Evolutionary conservation across 2,888 invertebrate genomes (phyloP).

Genomic region (Pediacus dermestoides): DNA sequence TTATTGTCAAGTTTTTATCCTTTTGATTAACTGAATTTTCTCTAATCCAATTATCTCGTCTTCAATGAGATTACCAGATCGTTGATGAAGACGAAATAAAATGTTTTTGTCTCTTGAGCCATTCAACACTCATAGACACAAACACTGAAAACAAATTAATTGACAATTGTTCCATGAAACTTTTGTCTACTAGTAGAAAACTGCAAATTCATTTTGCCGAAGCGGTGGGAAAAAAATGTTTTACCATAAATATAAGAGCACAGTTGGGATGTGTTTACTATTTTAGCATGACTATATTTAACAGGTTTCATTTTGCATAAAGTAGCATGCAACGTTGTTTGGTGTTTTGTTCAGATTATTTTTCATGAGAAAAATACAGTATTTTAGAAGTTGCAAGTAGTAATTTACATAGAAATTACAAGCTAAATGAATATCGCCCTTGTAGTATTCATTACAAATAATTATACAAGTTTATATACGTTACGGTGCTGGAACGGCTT

Average conservation of each 20-base stretch:
- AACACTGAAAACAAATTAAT: too few relatives aligned
- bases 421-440: constrained; percentile 23
- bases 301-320: constrained; percentile 12
- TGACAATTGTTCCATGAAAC: too few relatives aligned
- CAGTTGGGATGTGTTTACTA: too few relatives aligned
- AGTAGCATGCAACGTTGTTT: constrained; percentile 20
- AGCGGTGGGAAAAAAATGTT: too few relatives aligned
- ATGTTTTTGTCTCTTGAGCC: too few relatives aligned
- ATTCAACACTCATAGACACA: too few relatives aligned
- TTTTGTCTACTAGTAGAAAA: too few relatives aligned
- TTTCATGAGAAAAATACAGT: constrained; percentile 20
- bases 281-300: constrained; percentile 17
- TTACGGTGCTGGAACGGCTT: too few relatives aligned
- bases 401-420: constrained; percentile 28
- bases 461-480: constrained; percentile 23
- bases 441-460: constrained; percentile 25
- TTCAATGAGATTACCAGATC: constrained; percentile 4
- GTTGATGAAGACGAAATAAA: background rate
- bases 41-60: constrained; percentile 4
- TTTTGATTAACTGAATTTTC: constrained; percentile 6
- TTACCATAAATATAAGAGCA: too few relatives aligned
- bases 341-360: constrained; percentile 14
- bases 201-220: too few relatives aligned
- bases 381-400: constrained; percentile 23
- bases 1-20: constrained; percentile 6